A percentile compares a stretch with the other conserved stretches of the same genome.
Evolutionary conservation across 1,140 invertebrate species (phyloP).

Genomic region (Phymastichus coffea): DNA sequence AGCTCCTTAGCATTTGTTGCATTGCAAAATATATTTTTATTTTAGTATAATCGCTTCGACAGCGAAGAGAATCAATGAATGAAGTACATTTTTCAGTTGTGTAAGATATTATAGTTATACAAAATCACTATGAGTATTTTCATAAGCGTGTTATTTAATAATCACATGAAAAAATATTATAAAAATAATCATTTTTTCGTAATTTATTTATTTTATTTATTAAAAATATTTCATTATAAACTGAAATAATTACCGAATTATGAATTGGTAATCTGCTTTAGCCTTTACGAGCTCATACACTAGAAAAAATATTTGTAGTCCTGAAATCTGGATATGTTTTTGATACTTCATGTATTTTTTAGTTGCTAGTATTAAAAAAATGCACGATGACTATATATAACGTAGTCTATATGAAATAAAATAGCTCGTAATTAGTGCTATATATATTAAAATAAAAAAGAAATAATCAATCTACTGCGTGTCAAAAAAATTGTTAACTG

Average conservation of each 20-base stretch:
- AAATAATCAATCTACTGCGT: no score
- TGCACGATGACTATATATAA: not conserved
- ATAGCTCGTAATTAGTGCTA: not conserved
- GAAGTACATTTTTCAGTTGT: constrained; percentile 1
- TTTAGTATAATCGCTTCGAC: constrained; percentile 8
- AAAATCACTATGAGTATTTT: not conserved
- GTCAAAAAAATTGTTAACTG: constrained; percentile 3
- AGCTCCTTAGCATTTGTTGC: constrained; percentile 23
- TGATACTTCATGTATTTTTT: constrained; percentile 12
- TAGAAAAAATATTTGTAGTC: not conserved
- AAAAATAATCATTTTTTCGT: not conserved
- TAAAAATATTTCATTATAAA: not conserved
- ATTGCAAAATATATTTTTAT: constrained; percentile 27
- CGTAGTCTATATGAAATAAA: constrained; percentile 1
- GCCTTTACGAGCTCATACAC: no score
- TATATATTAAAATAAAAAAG: not conserved
- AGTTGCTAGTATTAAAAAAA: constrained; percentile 10
- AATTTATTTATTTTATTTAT: not conserved
- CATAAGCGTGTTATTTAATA: not conserved
- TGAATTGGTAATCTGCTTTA: no score
- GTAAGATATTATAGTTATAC: constrained; percentile 21
- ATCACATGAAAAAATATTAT: not conserved
- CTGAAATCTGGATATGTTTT: not conserved
- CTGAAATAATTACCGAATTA: not conserved
- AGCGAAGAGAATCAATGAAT: not conserved